Evolutionary conservation across 2,888 invertebrate genomes (phyloP), one percentile per base, ranked within the genome.

Genomic region (Troides aeacus): DNA sequence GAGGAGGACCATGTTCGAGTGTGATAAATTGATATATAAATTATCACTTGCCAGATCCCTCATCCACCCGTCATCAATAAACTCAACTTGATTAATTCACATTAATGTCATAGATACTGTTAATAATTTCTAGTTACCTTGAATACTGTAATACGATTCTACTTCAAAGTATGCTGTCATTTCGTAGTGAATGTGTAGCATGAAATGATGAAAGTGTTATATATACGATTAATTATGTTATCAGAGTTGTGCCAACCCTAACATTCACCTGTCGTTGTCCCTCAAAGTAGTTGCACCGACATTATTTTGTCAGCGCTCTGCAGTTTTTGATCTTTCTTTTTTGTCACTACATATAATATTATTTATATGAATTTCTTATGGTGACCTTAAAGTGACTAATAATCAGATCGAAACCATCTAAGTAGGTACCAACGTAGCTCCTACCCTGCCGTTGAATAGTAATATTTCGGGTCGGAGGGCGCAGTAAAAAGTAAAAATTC

Each of bases 201-300:
- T 12, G 24, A 24, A 39, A 24, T 58, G 18, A 65, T 24, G 46
- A 60, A 42, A 53, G 53, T 46, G 64, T 23, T 64, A 24, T 70
- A 61, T 39, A 67, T 59, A 70, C 17, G 50, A 24, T 69, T 72
- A 63, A 70, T 71, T 64, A 70, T 64, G 56, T 65, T 63, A 71
- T 65, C 62, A 56, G 63, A 71, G 69, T 66, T 68, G 79, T 75
- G 80, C 72, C 85, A 89, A 71, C 90, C 90, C 91, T 90, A 78
- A 30, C 64, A 58, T 82, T 86, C 92, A 92, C 91, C 91, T 92
- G 92, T 84, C 84, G 77, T 77, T 79, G 84, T 85, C 87, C 84
- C 82, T 90, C 89, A 85, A 79, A 84, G 84, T 81, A 79, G 76
- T 79, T 83, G 83, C 87, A 85, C 85, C 84, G 83, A 85, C 90